A percentile compares a stretch with the other conserved stretches of the same genome.
phyloP scores from a whole-genome alignment of 2,797 vertebrate genomes.

The Nannoperca australis region DNA sequence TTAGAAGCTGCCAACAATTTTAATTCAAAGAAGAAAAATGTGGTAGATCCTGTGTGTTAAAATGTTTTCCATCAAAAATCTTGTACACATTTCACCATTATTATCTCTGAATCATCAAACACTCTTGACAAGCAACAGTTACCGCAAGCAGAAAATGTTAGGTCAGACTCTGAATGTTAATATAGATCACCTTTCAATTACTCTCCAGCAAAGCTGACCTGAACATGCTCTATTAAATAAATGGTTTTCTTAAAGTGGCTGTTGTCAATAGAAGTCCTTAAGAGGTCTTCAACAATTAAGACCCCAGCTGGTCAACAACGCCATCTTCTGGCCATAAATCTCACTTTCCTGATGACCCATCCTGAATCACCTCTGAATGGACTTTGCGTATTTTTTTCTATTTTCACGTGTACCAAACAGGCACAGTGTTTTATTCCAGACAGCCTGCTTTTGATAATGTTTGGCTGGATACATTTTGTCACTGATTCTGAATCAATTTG shows the following conservation, averaged over 20 bases:
- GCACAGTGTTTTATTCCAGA: conserved; percentile 9
- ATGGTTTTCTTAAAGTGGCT: conserved; percentile 3
- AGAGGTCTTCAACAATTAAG: neutral
- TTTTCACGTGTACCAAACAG: conserved; percentile 4
- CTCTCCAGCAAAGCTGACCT: conserved; percentile 18
- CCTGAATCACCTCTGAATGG: conserved; percentile 17
- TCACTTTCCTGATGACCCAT: neutral
- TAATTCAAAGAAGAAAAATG: conserved; percentile 50
- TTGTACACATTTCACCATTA: conserved; percentile 22
- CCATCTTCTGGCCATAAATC: conserved; percentile 64
- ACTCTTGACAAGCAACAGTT: conserved; percentile 23
- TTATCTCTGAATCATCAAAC: conserved; percentile 22
- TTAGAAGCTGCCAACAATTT: conserved; percentile 39
- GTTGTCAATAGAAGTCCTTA: conserved; percentile 4
- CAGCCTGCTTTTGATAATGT: conserved; percentile 35
- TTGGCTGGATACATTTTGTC: conserved; percentile 21
- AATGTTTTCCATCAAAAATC: conserved; percentile 45
- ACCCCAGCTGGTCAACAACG: conserved; percentile 20
- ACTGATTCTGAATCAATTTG: conserved; percentile 26
- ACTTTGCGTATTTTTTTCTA: conserved; percentile 12
- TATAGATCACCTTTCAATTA: conserved; percentile 23
- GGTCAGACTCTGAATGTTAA: conserved; percentile 20
- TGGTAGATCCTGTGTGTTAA: neutral
- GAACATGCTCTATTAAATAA: conserved; percentile 13
- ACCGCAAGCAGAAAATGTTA: conserved; percentile 19